Evolutionary conservation across 2,888 invertebrate species (phyloP).

Genomic region (Drosophila eohydei): DNA sequence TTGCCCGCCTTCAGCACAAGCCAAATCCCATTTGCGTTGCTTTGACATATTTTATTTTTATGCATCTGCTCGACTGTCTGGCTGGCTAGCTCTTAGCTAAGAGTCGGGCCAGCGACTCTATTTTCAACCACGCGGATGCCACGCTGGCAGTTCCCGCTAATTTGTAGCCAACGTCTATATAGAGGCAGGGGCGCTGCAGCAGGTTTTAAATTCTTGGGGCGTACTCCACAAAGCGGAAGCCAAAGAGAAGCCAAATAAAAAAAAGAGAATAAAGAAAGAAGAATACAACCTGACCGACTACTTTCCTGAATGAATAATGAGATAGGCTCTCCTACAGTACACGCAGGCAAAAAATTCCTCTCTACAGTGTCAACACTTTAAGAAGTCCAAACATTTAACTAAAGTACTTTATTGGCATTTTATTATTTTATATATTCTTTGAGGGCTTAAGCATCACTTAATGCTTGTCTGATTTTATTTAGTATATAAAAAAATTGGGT

Average conservation of each 20-base stretch:
- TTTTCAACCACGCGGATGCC: slow-evolving; percentile 52
- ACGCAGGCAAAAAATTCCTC: slow-evolving; percentile 27
- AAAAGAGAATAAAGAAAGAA: slow-evolving; percentile 2
- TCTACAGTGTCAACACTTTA: slow-evolving; percentile 6
- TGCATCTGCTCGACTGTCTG: slow-evolving; percentile 55
- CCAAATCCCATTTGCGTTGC: slow-evolving; percentile 52
- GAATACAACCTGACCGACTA: slow-evolving; percentile 48
- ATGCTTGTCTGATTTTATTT: not conserved
- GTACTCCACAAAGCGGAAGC: slow-evolving; percentile 63
- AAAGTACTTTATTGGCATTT: not conserved
- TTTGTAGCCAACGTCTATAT: slow-evolving; percentile 56
- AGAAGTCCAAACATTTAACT: not conserved
- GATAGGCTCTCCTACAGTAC: slow-evolving; percentile 46
- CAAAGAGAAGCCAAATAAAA: slow-evolving; percentile 31
- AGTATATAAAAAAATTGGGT: not conserved
- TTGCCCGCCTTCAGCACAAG: slow-evolving; percentile 30
- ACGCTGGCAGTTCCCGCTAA: slow-evolving; percentile 74
- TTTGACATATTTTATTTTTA: slow-evolving; percentile 69
- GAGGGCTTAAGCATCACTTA: too few species aligned
- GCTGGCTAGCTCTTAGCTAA: slow-evolving; percentile 32
- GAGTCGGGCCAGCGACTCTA: slow-evolving; percentile 32
- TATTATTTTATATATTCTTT: not conserved
- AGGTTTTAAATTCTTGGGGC: slow-evolving; percentile 67
- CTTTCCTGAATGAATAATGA: slow-evolving; percentile 76
- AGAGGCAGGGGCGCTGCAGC: slow-evolving; percentile 11